Conservation (phyloP, 1,140 invertebrate species). For the Polypedilum pembai region DNA sequence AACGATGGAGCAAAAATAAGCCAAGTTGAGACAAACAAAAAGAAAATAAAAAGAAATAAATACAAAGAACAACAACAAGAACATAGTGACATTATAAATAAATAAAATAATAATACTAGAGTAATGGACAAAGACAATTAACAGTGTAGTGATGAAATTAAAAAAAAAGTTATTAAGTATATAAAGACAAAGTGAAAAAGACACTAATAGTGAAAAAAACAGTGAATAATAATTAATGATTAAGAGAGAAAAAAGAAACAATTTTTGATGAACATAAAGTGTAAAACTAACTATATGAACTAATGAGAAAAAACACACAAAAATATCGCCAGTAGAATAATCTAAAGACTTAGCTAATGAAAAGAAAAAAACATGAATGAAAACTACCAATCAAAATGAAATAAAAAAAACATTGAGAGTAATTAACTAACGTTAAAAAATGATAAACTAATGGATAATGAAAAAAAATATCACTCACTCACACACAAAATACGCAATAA, state of each 20-base stretch:
- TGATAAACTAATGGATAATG: neutral
- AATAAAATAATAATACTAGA: neutral
- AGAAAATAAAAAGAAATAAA: neutral
- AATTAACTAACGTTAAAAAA: slow-evolving; percentile 16
- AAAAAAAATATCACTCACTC: slow-evolving; percentile 27
- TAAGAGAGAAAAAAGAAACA: neutral
- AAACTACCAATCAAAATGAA: slow-evolving; percentile 24
- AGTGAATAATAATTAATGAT: neutral
- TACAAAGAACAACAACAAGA: neutral
- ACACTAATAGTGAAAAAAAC: slow-evolving; percentile 7
- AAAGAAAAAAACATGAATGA: slow-evolving; percentile 4
- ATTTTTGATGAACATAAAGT: neutral
- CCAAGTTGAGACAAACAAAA: slow-evolving; percentile 20
- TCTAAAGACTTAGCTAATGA: slow-evolving; percentile 25
- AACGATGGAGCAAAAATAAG: slow-evolving; percentile 25
- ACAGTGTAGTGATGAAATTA: neutral
- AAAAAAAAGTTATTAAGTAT: neutral
- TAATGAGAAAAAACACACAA: neutral
- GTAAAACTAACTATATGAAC: neutral
- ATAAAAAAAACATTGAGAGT: neutral
- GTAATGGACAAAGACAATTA: neutral
- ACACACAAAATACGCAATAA: slow-evolving; percentile 28
- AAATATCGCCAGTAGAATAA: slow-evolving; percentile 27
- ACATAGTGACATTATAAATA: neutral
- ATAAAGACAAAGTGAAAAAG: neutral